Percentiles rank a stretch among this genome's conserved stretches.
Conservation (phyloP, 1,140 invertebrate genomes). For the Rhysida immarginata region DNA sequence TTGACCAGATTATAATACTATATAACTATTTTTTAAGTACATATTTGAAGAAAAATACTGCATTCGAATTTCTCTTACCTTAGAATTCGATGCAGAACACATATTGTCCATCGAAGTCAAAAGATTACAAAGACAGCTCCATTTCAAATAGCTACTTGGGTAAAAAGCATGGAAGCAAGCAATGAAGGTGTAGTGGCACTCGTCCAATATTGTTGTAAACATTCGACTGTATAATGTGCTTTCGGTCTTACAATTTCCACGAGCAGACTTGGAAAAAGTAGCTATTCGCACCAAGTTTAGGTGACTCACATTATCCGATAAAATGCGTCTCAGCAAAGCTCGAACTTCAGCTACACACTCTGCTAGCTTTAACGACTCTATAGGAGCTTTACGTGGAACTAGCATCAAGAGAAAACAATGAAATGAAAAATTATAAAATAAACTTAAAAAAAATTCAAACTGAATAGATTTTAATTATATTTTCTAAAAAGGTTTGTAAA, state of each 20-base stretch:
- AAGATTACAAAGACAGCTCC: conserved; percentile 77
- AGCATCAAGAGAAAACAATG: conserved; percentile 5
- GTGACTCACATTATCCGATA: conserved; percentile 51
- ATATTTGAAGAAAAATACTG: no score
- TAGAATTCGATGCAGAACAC: no score
- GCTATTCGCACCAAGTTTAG: no score
- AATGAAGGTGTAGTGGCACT: conserved; percentile 79
- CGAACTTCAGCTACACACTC: conserved; percentile 74
- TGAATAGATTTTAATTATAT: no score
- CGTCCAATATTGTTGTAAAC: conserved; percentile 50
- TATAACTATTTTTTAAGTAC: no score
- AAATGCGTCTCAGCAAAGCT: conserved; percentile 61
- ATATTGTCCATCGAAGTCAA: conserved; percentile 62
- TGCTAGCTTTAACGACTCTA: conserved; percentile 39
- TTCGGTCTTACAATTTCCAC: no score
- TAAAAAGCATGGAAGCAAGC: conserved; percentile 91
- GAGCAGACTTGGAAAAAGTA: no score
- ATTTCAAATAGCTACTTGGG: conserved; percentile 80
- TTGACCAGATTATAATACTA: no score
- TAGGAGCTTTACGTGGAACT: conserved; percentile 18
- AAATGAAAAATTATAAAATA: no score
- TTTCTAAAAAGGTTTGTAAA: no score
- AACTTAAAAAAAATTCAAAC: no score
- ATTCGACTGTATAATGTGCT: neutral
- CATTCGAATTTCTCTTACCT: no score